Base-by-base conservation (phyloP, 2,797 vertebrate genomes). In the Sebastiscus albofasciatus region DNA sequence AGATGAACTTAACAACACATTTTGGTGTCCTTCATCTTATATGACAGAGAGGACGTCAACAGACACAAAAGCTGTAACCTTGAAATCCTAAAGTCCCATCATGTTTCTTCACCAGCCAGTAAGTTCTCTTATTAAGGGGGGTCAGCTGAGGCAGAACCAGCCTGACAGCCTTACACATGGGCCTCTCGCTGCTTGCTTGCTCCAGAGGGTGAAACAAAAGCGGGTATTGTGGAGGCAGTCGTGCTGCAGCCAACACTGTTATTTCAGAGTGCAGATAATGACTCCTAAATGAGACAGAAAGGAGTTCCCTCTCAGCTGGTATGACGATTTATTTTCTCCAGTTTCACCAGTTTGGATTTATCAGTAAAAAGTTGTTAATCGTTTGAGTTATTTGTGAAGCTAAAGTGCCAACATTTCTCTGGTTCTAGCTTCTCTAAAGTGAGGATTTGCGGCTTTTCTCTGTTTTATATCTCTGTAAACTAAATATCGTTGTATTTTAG, bases 141-240 rank as follows among this genome's bases (percentile, higher is more conserved):
- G 18, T 27, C 29, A 6, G 42, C 59, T 20, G 74, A 24, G 36
- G 67, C 64, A 13, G 73, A 49, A 16, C 20, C 22, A 6, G 49
- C 1, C 67, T 20, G 75, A 60, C 22, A 5, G 49, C 59, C 62
- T 59, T 0, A 16, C 74, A 67, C 27, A 5, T 31, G 82, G 84
- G 86, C 90, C 89, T 76, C 84, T 60, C 4, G 55, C 80, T 52
- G 80, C 77, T 54, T 13, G 80, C 81, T 83, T 82, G 59, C 67
- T 71, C 80, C 2, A 4, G 11, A 18, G 27, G 49, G 56, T 54
- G 22, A 80, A 87, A 94, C 91, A 92, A 92, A 84, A 81, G 90
- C 20, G 12, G 18, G 56, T 42, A 82, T 91, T 93, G 92, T 93
- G 72, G 67, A 56, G 67, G 27, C 68, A 6, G 81, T 14, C 6